Conservation (phyloP, 2,797 vertebrate species). For the Halcyon chelicuti region DNA sequence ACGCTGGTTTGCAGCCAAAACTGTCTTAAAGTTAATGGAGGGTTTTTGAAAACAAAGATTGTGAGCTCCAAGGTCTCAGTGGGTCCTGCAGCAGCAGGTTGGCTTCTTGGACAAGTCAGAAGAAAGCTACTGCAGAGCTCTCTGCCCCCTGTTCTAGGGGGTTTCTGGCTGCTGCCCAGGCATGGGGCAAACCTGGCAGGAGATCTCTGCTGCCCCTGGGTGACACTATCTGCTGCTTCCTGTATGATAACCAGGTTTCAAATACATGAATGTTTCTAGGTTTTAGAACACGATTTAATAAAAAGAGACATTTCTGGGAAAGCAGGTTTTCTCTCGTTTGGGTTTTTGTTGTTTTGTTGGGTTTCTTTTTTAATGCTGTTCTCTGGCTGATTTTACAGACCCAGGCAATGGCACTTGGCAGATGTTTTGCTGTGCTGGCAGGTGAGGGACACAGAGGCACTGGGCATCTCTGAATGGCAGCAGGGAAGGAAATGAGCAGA, state of each 20-base stretch:
- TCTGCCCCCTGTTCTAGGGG: accelerated
- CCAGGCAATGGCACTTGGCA: not conserved
- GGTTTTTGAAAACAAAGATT: not conserved
- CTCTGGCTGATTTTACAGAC: not conserved
- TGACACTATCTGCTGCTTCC: constrained; percentile 1
- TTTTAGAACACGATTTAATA: constrained; percentile 53
- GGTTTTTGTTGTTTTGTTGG: no score
- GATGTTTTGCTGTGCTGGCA: not conserved
- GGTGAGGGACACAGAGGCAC: not conserved
- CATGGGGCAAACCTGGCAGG: not conserved
- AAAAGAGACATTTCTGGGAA: constrained; percentile 24
- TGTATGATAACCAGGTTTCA: not conserved
- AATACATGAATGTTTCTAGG: not conserved
- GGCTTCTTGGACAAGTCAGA: not conserved
- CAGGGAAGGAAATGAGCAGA: not conserved
- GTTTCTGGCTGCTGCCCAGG: not conserved
- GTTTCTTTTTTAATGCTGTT: not conserved
- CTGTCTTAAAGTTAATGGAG: accelerated
- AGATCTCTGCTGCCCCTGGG: not conserved
- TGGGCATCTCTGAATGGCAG: not conserved
- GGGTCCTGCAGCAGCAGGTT: not conserved
- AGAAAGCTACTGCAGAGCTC: not conserved
- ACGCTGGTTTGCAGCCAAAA: not conserved
- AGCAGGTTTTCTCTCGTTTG: not conserved
- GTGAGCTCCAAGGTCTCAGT: accelerated